Evolutionary conservation across 1,140 invertebrate genomes (phyloP).

Genomic region (Aphelenchoides besseyi): DNA sequence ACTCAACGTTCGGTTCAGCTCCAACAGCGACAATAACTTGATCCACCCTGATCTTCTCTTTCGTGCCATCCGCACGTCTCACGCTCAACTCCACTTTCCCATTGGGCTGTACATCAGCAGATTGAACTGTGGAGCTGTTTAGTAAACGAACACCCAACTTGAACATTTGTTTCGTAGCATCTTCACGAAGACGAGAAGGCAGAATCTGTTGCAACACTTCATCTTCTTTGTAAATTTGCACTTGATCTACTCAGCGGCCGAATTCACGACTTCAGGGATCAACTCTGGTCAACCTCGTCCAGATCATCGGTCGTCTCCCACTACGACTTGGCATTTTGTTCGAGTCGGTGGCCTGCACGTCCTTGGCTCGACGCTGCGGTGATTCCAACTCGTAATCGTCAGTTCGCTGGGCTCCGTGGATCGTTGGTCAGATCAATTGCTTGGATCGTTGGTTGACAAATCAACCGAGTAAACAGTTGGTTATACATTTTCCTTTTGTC

Average conservation of each 20-base stretch:
- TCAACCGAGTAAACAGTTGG: too few species aligned
- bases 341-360: slow-evolving; percentile 43
- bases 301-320: not conserved
- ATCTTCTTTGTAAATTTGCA: not conserved
- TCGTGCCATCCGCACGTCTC: slow-evolving; percentile 15
- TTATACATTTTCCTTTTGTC: too few species aligned
- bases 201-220: slow-evolving; percentile 32
- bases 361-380: slow-evolving; percentile 45
- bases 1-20: slow-evolving; percentile 74
- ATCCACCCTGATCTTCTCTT: slow-evolving; percentile 64
- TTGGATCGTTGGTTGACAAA: too few species aligned
- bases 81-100: slow-evolving; percentile 21
- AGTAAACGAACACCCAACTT: slow-evolving; percentile 18
- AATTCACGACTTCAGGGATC: too few species aligned
- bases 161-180: slow-evolving; percentile 21
- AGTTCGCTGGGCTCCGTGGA: not conserved
- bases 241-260: too few species aligned
- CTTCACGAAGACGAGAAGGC: slow-evolving; percentile 34
- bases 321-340: slow-evolving; percentile 28
- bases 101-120: not conserved
- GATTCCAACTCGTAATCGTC: slow-evolving; percentile 21
- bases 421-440: too few species aligned
- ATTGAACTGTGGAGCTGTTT: not conserved
- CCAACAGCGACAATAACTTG: slow-evolving; percentile 81
- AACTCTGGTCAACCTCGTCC: too few species aligned